Evolutionary conservation across 2,888 invertebrate species (phyloP), one percentile per base, ranked within the genome.

Genomic region (Deladenus siricidicola): DNA sequence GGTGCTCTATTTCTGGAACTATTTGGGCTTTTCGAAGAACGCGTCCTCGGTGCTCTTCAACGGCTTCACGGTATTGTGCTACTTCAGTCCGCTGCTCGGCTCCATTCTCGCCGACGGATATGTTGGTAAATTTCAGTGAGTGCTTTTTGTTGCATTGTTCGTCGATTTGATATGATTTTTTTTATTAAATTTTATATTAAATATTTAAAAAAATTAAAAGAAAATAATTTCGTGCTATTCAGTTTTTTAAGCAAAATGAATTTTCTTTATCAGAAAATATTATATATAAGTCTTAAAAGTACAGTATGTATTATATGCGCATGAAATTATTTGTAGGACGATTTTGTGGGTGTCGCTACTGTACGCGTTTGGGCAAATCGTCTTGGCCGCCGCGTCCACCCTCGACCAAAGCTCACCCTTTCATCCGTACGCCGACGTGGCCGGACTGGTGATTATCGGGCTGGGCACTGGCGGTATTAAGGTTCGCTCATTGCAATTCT

Each of bases 21-120:
- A 87, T 81, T 23, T 47, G 48, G 19, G 48, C 8, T 90, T 87
- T 81, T 80, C 81, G 24, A 86, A 88, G 72, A 84, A 87, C 70
- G 84, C 85, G 0, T 86, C 93, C 0, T 93, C 90, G 0, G 85
- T 90, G 58, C 84, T 92, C 64, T 98, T 88, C 81, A 96, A 98
- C 80, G 82, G 85, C 4, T 96, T 92, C 81, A 86, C 87, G 1
- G 89, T 89, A 86, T 83, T 92, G 71, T 89, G 89, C 21, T 98
- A 89, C 83, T 87, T 90, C 81, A 89, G 88, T 68, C 91, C 92
- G 0, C 71, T 92, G 1, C 76, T 91, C 39, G 96, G 96, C 8
- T 94, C 94, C 42, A 88, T 94, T 78, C 81, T 96, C 48, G 92
- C 96, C 0, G 96, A 98, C 80, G 89, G 90, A 60, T 87, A 85